Percentiles rank a stretch among this genome's conserved stretches.
These are phyloP conservation scores for Cantharis nigra DNA, from an alignment of 2,888 invertebrate genomes.

Conservation along the genomic window DNA sequence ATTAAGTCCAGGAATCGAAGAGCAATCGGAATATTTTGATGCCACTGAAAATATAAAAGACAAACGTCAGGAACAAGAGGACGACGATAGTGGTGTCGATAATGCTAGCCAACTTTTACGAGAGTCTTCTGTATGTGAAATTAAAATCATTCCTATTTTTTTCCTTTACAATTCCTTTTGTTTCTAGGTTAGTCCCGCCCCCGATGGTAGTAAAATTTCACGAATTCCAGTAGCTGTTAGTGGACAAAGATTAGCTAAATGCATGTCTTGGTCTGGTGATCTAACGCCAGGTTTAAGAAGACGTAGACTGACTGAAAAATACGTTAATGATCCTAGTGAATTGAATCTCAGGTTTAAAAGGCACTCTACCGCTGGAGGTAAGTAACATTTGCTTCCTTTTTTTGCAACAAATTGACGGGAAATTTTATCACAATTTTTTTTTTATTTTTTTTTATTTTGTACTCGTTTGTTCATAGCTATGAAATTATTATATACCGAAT, in stretches of 20 bases:
- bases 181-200: slow-evolving; percentile 51
- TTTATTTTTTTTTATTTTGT: not conserved
- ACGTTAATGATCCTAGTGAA: slow-evolving; percentile 83
- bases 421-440: not conserved
- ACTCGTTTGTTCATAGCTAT: slow-evolving; percentile 16
- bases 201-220: slow-evolving; percentile 58
- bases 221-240: slow-evolving; percentile 69
- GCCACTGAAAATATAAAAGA: slow-evolving; percentile 69
- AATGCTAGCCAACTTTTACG: slow-evolving; percentile 54
- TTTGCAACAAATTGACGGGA: not conserved
- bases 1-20: slow-evolving; percentile 68
- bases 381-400: not conserved
- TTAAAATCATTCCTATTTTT: not conserved
- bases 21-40: slow-evolving; percentile 80
- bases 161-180: not conserved
- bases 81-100: slow-evolving; percentile 55
- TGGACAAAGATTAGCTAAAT: slow-evolving; percentile 67
- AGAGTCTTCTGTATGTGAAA: slow-evolving; percentile 50
- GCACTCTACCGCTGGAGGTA: slow-evolving; percentile 55
- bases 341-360: slow-evolving; percentile 80
- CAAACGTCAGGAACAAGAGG: slow-evolving; percentile 52
- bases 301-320: slow-evolving; percentile 79
- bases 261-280: slow-evolving; percentile 71
- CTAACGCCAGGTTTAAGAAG: slow-evolving; percentile 73
- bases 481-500: slow-evolving; percentile 30